Evolutionary conservation across 2,888 invertebrate species (phyloP).

Genomic region (Disparrhopalites patrizii): DNA sequence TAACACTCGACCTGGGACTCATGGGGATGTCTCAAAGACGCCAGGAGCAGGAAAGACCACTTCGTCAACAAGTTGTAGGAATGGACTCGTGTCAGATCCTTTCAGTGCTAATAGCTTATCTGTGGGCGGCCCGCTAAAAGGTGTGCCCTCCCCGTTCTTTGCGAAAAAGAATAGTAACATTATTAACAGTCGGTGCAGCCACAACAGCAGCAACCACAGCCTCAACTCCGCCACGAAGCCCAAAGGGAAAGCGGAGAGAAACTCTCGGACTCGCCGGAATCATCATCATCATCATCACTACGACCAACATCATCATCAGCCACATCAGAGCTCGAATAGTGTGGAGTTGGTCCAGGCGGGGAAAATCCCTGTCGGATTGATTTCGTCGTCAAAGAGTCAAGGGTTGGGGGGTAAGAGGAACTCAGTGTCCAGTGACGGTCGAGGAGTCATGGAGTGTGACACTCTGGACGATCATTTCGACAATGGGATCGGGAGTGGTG

Average conservation of each 20-base stretch:
- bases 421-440: neutral
- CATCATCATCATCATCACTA: slow-evolving; percentile 28
- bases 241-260: slow-evolving; percentile 24
- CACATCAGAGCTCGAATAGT: neutral
- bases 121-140: too few relatives aligned
- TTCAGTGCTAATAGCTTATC: too few relatives aligned
- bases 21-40: too few relatives aligned
- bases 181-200: neutral
- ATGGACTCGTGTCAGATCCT: too few relatives aligned
- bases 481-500: slow-evolving; percentile 39
- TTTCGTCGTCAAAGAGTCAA: neutral
- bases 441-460: slow-evolving; percentile 45
- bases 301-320: neutral
- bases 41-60: too few relatives aligned
- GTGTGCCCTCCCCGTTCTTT: too few relatives aligned
- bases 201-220: slow-evolving; percentile 4
- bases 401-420: slow-evolving; percentile 7
- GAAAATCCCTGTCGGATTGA: slow-evolving; percentile 21
- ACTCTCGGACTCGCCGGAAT: slow-evolving; percentile 21
- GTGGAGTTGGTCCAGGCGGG: neutral
- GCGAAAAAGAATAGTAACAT: too few relatives aligned
- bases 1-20: too few relatives aligned
- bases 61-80: too few relatives aligned
- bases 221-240: too few relatives aligned
- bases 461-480: slow-evolving; percentile 43